Percentiles rank a stretch among this genome's conserved stretches.
phyloP scores from a whole-genome alignment of 2,797 vertebrate genomes.

The Heliangelus exortis region DNA sequence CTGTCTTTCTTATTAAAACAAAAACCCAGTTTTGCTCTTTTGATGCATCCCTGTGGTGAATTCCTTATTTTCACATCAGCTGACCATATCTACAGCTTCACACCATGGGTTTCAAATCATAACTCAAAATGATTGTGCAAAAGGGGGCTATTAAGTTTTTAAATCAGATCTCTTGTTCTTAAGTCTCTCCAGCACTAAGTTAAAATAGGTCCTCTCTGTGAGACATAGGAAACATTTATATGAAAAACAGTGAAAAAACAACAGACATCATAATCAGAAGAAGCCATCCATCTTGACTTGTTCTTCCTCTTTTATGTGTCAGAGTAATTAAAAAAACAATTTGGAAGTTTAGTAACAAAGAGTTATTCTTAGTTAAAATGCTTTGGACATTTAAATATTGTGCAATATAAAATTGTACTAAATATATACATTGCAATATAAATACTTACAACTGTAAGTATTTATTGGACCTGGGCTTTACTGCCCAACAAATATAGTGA shows the following conservation, averaged over 20 bases:
- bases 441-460: not conserved
- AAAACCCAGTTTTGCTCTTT: not conserved
- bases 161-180: not conserved
- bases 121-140: not conserved
- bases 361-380: not conserved
- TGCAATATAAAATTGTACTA: not conserved
- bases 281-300: not conserved
- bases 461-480: not conserved
- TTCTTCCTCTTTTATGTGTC: not conserved
- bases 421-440: not conserved
- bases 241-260: too few species aligned
- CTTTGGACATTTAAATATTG: not conserved
- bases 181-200: not conserved
- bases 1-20: not conserved
- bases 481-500: not conserved
- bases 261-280: too few species aligned
- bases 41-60: not conserved
- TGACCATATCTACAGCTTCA: not conserved
- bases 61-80: not conserved
- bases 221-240: too few species aligned
- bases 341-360: not conserved
- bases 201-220: not conserved
- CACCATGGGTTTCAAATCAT: not conserved
- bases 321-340: not conserved
- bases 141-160: not conserved